phyloP scores from a whole-genome alignment of 2,888 invertebrate genomes.

The Gymnoscelis rufifasciata region DNA sequence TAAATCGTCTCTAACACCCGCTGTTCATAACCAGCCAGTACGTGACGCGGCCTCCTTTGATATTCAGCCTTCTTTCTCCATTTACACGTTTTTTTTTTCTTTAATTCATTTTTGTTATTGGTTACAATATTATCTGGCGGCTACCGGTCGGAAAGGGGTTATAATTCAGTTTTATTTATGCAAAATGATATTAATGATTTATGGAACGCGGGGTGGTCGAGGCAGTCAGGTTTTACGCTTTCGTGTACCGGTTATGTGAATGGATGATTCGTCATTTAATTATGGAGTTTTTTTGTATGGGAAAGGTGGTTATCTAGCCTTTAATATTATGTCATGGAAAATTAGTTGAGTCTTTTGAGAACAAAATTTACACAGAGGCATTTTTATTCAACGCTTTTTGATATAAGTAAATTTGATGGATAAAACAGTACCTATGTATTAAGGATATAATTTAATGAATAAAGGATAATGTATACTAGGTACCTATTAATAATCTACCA shows the following conservation, averaged over 20 bases:
- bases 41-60: constrained; percentile 76
- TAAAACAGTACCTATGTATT: too few species aligned
- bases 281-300: too few species aligned
- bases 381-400: too few species aligned
- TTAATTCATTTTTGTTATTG: constrained; percentile 71
- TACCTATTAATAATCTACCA: too few species aligned
- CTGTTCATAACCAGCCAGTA: constrained; percentile 67
- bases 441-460: too few species aligned
- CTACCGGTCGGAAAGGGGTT: constrained; percentile 74
- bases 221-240: constrained; percentile 16
- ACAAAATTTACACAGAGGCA: too few species aligned
- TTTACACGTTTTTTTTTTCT: constrained; percentile 60
- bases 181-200: constrained; percentile 72
- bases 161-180: constrained; percentile 77
- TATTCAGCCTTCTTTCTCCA: constrained; percentile 51
- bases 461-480: too few species aligned
- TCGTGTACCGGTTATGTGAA: constrained; percentile 10
- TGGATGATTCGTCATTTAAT: constrained; percentile 6
- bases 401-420: too few species aligned
- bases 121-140: constrained; percentile 73
- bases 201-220: constrained; percentile 54
- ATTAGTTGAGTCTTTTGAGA: too few species aligned
- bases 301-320: too few species aligned
- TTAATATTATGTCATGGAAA: too few species aligned
- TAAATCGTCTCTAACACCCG: constrained; percentile 66